Conservation (phyloP, 64 coral and sea anemone genomes). For the Dendronephthya gigantea region DNA sequence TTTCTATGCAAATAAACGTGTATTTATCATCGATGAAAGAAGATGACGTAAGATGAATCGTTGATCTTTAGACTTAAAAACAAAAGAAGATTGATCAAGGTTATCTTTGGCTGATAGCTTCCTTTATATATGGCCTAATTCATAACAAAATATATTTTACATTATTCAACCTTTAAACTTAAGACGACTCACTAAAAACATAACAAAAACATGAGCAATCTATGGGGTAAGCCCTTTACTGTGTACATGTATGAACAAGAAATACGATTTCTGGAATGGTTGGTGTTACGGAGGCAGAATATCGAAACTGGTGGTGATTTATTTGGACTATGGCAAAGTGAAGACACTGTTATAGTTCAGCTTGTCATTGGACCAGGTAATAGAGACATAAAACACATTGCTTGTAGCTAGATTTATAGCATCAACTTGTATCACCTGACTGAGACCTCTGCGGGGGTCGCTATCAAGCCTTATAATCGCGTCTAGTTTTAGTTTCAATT, state of each 20-base stretch:
- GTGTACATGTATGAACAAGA: background rate
- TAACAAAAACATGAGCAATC: background rate
- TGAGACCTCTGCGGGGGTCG: too few species aligned
- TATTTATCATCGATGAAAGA: too few species aligned
- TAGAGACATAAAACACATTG: background rate
- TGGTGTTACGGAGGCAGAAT: background rate
- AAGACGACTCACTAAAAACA: background rate
- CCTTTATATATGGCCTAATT: background rate
- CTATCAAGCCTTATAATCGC: too few species aligned
- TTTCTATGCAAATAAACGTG: background rate
- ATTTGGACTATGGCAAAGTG: background rate
- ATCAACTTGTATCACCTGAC: too few species aligned
- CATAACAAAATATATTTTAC: background rate
- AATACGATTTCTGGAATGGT: background rate
- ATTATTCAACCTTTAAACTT: background rate
- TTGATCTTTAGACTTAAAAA: background rate
- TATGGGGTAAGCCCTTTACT: background rate
- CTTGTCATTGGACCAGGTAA: conserved; percentile 1
- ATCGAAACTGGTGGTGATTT: conserved; percentile 10
- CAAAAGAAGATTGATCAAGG: background rate
- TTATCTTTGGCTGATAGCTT: background rate
- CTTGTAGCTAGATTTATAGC: too few species aligned
- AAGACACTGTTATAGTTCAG: background rate
- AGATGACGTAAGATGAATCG: background rate
- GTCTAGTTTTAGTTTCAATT: too few species aligned